Conservation (phyloP, 2,888 invertebrate genomes). For the Camponotus fellah region DNA sequence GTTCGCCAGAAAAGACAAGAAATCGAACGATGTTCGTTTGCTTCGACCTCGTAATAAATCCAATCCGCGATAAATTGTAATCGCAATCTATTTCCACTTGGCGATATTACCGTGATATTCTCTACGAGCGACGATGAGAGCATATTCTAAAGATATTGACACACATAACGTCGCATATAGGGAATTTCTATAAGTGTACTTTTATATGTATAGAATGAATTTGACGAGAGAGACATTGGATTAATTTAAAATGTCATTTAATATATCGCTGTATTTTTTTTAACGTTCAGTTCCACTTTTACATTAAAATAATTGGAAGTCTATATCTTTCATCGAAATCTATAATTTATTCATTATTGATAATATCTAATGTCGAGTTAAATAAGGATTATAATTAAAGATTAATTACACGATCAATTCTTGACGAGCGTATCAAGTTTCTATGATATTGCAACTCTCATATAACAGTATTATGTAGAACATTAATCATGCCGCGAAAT, state of each 20-base stretch:
- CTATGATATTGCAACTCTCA: background rate
- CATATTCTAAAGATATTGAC: slow-evolving; percentile 10
- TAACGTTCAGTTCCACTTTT: background rate
- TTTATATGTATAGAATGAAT: background rate
- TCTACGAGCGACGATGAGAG: background rate
- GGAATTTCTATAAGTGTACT: background rate
- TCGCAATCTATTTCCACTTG: slow-evolving; percentile 12
- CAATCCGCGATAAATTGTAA: slow-evolving; percentile 52
- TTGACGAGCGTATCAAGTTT: background rate
- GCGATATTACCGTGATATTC: slow-evolving; percentile 2
- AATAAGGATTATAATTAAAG: background rate
- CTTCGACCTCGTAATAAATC: slow-evolving; percentile 61
- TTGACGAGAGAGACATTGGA: background rate
- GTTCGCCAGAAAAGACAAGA: slow-evolving; percentile 66
- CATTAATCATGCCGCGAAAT: slow-evolving; percentile 49
- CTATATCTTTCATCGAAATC: background rate
- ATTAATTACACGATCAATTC: background rate
- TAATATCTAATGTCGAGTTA: background rate
- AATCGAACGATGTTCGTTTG: slow-evolving; percentile 65
- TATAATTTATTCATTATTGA: background rate
- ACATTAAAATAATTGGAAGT: background rate
- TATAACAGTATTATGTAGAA: background rate
- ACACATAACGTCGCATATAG: no score
- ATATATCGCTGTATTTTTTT: background rate
- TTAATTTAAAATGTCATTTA: background rate